Percentiles rank a stretch among this genome's conserved stretches.
Conservation (phyloP, 2,113 vertebrate species). For the Ellobius talpinus region DNA sequence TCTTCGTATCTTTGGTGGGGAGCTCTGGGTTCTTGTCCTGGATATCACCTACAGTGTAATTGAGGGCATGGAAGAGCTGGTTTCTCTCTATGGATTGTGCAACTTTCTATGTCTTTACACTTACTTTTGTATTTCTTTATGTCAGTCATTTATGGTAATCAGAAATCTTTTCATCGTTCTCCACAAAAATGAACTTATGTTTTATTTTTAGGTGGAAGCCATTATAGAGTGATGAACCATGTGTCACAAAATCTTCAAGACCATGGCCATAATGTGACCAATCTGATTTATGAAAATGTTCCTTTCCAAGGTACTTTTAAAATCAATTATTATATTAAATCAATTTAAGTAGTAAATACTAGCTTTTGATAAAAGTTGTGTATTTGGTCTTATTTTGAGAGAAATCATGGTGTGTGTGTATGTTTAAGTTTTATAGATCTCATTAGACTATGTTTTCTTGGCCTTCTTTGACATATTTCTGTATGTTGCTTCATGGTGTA, state of each 20-base stretch:
- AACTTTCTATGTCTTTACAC: not conserved
- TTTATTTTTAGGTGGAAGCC: constrained; percentile 61
- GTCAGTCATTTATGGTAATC: not conserved
- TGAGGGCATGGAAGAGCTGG: not conserved
- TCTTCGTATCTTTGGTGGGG: not conserved
- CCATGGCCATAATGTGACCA: constrained; percentile 52
- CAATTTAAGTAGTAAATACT: not conserved
- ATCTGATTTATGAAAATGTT: not conserved
- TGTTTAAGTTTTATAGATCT: not conserved
- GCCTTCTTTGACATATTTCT: no score
- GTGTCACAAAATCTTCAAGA: constrained; percentile 52
- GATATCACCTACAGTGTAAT: not conserved
- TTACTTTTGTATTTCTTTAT: not conserved
- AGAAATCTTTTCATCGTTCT: not conserved
- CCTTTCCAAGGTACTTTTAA: not conserved
- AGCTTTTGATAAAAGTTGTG: not conserved
- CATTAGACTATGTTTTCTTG: no score
- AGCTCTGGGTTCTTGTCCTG: not conserved
- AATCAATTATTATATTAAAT: not conserved
- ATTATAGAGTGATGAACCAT: constrained; percentile 16
- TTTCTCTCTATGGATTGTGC: not conserved
- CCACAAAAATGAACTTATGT: not conserved
- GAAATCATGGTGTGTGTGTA: no score
- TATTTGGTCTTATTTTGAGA: not conserved
- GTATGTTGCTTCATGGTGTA: no score